Evolutionary conservation across 37 sponge, comb jelly and placozoan species (phyloP).

Genomic region (Cliona cf. orientalis): DNA sequence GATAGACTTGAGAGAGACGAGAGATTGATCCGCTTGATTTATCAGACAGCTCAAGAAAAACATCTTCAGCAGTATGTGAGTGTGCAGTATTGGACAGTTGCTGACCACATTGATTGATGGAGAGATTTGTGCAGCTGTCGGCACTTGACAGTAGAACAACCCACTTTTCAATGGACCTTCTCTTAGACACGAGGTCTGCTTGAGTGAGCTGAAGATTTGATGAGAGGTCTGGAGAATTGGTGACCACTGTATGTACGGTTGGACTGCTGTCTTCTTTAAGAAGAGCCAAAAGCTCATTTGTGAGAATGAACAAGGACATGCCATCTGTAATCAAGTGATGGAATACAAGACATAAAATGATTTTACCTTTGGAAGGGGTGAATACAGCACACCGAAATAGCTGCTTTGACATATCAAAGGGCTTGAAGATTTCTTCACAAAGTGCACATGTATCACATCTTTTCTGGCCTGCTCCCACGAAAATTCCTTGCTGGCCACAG

Average conservation of each 20-base stretch:
- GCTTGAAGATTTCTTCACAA: not conserved
- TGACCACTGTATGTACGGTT: too few relatives aligned
- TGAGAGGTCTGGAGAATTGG: not conserved
- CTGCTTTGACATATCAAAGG: conserved; percentile 1
- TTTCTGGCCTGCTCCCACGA: too few relatives aligned
- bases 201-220: not conserved
- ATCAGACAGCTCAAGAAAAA: not conserved
- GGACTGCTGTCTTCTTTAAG: not conserved
- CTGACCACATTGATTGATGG: not conserved
- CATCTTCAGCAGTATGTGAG: not conserved
- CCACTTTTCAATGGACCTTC: not conserved
- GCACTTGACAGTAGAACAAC: not conserved
- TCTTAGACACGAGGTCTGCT: not conserved
- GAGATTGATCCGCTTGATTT: not conserved
- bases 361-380: not conserved
- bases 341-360: not conserved
- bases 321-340: conserved; percentile 48
- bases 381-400: not conserved
- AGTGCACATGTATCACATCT: not conserved
- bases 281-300: not conserved
- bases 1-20: not conserved
- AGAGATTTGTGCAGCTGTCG: not conserved
- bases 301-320: not conserved
- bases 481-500: too few relatives aligned
- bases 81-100: not conserved